Conservation (phyloP, 2,888 invertebrate genomes). For the Listrodromus nycthemerus region DNA sequence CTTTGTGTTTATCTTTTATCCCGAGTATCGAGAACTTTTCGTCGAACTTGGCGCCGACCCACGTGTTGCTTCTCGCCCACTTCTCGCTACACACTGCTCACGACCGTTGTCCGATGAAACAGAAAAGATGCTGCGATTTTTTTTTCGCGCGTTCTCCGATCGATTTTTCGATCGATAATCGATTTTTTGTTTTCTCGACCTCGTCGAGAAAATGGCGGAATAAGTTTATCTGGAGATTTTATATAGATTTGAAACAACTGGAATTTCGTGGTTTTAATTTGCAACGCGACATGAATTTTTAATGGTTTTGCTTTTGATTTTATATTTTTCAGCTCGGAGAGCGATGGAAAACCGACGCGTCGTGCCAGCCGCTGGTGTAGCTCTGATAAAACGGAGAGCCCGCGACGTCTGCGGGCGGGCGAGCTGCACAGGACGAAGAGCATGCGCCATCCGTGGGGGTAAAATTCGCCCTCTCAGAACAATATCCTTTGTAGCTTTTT, state of each 20-base stretch:
- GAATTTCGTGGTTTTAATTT: background rate
- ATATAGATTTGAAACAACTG: background rate
- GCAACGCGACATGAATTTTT: background rate
- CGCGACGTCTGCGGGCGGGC: constrained; percentile 66
- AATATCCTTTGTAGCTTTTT: constrained; percentile 14
- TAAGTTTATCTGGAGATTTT: background rate
- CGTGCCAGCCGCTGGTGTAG: constrained; percentile 51
- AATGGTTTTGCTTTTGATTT: background rate
- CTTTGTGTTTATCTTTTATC: background rate
- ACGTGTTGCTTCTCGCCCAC: constrained; percentile 47
- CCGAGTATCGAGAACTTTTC: background rate
- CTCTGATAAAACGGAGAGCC: constrained; percentile 65
- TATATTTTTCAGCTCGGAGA: background rate
- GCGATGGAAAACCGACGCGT: constrained; percentile 43
- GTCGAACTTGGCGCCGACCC: constrained; percentile 23
- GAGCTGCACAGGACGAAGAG: constrained; percentile 70
- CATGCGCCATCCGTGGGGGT: constrained; percentile 73
- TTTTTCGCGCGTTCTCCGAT: background rate
- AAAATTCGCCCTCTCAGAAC: constrained; percentile 40
- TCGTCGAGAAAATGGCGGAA: background rate
- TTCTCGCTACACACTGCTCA: background rate
- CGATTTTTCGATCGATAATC: background rate
- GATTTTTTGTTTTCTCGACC: background rate
- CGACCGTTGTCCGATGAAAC: background rate
- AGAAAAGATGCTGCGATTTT: background rate